Evolutionary conservation across 2,888 invertebrate genomes (phyloP).

Genomic region (Thereva unica): DNA sequence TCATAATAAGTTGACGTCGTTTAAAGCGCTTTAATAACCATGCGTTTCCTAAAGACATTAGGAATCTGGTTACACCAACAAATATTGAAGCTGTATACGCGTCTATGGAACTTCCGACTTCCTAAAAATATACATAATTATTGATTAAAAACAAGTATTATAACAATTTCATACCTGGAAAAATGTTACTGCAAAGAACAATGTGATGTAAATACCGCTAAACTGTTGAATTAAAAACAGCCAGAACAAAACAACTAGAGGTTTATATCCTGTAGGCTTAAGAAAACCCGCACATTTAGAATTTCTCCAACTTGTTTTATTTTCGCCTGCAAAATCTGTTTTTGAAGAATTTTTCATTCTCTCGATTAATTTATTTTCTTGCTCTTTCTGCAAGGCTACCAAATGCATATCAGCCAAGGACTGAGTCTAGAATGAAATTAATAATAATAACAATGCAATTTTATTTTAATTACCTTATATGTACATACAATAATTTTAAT

Average conservation of each 20-base stretch:
- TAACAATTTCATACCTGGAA: conserved; percentile 57
- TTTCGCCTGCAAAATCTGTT: conserved; percentile 35
- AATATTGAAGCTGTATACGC: conserved; percentile 63
- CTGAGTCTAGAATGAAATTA: conserved; percentile 47
- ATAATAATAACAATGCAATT: neutral
- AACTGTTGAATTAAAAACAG: conserved; percentile 66
- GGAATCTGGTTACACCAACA: conserved; percentile 62
- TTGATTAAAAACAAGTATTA: neutral
- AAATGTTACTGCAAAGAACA: conserved; percentile 66
- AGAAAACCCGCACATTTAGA: conserved; percentile 58
- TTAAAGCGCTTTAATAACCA: conserved; percentile 61
- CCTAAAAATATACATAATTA: conserved; percentile 50
- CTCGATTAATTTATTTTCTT: conserved; percentile 59
- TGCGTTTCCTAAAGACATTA: conserved; percentile 64
- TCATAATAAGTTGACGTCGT: conserved; percentile 61
- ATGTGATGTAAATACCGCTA: conserved; percentile 65
- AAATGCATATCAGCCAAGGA: conserved; percentile 61
- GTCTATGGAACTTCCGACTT: conserved; percentile 60
- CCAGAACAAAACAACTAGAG: conserved; percentile 61
- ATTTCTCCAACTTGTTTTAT: conserved; percentile 45
- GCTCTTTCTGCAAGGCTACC: conserved; percentile 61
- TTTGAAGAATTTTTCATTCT: conserved; percentile 45
- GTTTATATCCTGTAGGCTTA: conserved; percentile 65
- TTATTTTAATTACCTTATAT: too few species aligned
- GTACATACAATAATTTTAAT: conserved; percentile 15